These are phyloP conservation scores for Anastrepha obliqua DNA, from an alignment of 1,140 invertebrate genomes.

Conservation along the genomic window DNA sequence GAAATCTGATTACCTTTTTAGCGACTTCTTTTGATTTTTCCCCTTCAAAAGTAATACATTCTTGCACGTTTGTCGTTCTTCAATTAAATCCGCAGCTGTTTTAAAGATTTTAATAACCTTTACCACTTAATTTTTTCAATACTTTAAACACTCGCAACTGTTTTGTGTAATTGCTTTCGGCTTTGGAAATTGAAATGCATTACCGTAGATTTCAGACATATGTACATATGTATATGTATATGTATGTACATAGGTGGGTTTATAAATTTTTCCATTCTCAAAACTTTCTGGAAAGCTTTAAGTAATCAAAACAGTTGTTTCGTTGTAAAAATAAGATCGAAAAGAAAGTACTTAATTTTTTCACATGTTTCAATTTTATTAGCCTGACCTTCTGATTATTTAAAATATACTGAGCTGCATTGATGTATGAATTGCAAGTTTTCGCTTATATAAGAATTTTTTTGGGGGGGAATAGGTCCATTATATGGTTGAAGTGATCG, in stretches of 20 bases:
- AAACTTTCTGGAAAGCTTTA: neutral
- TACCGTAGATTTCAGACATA: neutral
- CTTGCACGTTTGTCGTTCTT: too few species aligned
- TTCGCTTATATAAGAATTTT: too few species aligned
- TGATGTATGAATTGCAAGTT: too few species aligned
- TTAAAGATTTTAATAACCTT: neutral
- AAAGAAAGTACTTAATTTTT: too few species aligned
- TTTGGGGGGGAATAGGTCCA: too few species aligned
- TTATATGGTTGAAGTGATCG: too few species aligned
- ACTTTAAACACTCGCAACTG: constrained; percentile 11
- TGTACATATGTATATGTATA: neutral
- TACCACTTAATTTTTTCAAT: neutral
- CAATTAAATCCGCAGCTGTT: neutral
- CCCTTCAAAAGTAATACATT: too few species aligned
- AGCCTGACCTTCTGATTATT: too few species aligned
- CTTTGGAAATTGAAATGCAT: neutral
- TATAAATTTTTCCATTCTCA: neutral
- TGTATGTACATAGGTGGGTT: neutral
- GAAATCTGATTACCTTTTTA: too few species aligned
- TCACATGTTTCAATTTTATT: too few species aligned
- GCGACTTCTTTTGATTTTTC: too few species aligned
- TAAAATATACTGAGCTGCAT: too few species aligned
- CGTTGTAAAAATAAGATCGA: neutral
- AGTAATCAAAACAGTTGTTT: neutral
- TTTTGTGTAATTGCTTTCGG: neutral